These are phyloP conservation scores for Enteromius thamalakanensis DNA, from an alignment of 2,797 vertebrate genomes.

Conservation along the genomic window DNA sequence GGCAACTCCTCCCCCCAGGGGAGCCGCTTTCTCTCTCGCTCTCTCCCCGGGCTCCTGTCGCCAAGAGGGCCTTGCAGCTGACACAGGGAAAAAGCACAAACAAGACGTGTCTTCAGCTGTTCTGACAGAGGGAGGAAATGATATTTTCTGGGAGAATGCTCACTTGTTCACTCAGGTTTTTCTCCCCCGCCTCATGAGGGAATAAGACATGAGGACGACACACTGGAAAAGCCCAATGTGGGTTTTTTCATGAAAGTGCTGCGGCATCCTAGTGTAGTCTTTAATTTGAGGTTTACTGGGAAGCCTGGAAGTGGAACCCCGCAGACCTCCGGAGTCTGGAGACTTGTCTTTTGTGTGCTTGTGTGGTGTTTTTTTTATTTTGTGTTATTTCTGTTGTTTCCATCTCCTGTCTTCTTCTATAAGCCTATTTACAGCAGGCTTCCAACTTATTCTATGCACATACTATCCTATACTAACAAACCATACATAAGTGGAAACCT, in stretches of 20 bases:
- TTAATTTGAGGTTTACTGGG: constrained; percentile 43
- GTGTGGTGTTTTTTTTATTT: constrained; percentile 51
- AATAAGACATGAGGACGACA: constrained; percentile 42
- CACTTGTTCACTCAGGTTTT: constrained; percentile 63
- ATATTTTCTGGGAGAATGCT: constrained; percentile 61
- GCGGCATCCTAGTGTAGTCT: constrained; percentile 25
- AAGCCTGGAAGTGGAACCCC: constrained; percentile 21
- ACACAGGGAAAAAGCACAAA: constrained; percentile 58
- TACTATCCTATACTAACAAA: too few species aligned
- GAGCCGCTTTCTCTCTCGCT: constrained; percentile 80
- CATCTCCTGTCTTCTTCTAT: background rate
- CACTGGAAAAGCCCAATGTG: constrained; percentile 17
- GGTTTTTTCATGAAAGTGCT: background rate
- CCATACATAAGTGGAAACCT: too few species aligned
- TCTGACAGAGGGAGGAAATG: constrained; percentile 71
- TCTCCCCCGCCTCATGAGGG: constrained; percentile 60
- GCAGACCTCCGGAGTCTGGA: constrained; percentile 12
- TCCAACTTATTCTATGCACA: too few species aligned
- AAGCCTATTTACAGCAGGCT: background rate
- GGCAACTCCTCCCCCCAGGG: constrained; percentile 80
- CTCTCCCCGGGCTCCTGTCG: constrained; percentile 77
- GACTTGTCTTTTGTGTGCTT: background rate
- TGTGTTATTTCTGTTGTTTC: constrained; percentile 18
- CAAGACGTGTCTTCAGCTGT: constrained; percentile 72
- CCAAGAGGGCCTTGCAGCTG: constrained; percentile 76